These are phyloP conservation scores for Tamandua tetradactyla DNA, from an alignment of 2,797 vertebrate genomes.

Conservation along the genomic window DNA sequence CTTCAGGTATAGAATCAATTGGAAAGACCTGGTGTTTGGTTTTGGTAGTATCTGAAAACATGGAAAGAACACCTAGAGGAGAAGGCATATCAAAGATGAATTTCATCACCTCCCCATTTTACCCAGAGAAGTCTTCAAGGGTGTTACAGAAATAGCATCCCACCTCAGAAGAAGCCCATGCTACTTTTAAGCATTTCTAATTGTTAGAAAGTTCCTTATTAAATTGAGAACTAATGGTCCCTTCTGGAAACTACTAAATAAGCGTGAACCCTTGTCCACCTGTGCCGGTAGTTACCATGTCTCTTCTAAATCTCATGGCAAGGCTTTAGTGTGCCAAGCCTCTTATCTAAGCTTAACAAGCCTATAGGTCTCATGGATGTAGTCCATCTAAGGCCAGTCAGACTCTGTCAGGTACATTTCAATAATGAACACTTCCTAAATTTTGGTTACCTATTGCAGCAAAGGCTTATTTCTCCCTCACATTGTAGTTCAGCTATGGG, in stretches of 20 bases:
- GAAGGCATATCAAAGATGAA: background rate
- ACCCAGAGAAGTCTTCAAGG: background rate
- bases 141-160: background rate
- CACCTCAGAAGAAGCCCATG: background rate
- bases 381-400: background rate
- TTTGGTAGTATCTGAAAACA: conserved; percentile 1
- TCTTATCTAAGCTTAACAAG: background rate
- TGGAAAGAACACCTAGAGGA: background rate
- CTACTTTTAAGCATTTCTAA: conserved; percentile 9
- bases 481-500: background rate
- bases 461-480: background rate
- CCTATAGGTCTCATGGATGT: background rate
- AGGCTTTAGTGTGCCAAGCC: background rate
- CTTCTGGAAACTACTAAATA: background rate
- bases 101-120: background rate
- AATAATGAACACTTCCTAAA: background rate
- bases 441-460: background rate
- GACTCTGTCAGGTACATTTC: background rate
- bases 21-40: background rate
- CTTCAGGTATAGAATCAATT: background rate
- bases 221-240: background rate
- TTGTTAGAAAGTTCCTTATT: background rate
- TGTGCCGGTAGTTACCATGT: fast-evolving
- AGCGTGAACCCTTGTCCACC: background rate
- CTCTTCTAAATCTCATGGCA: background rate